Base-by-base conservation (phyloP, 2,888 invertebrate species). In the Sycophila texana region DNA sequence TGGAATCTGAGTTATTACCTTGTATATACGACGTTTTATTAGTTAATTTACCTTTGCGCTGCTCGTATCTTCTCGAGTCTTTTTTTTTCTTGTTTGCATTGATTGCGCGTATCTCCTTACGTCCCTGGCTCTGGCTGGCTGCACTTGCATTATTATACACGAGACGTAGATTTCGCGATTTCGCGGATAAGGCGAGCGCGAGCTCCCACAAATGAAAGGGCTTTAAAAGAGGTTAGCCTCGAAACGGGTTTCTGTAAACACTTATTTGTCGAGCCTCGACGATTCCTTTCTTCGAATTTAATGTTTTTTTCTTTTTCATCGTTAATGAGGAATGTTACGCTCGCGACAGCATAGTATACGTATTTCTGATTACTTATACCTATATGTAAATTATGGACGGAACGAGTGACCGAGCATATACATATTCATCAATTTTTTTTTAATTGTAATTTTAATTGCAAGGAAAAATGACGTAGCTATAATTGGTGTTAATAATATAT, bases 181-280 rank as follows among this genome's bases (percentile, higher is more conserved):
- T 7, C 30, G 51, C 51, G 16, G 16, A 51, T 51, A 20, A 7
- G 13, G 26, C 5, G 61, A 47, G n/a, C 12, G 63, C 39, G 63
- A 30, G 39, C 26, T n/a, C 16, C n/a, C 61, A n/a, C 30, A 30
- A 65, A 77, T 22, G 73, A 77, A 77, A 77, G 60, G 61, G 30
- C 68, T 26, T 57, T 51, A 22, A 73, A 77, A 68, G 73, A 68
- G 68, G 78, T 78, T 78, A 78, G 74, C 78, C 73, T 78, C 78
- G 78, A 73, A 77, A 67, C 72, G 18, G 30, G 67, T 77, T 72
- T 30, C 58, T n/a, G 22, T 18, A 57, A 47, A 26, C 26, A 67
- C 7, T 30, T 39, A 18, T 63, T 39, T 47, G 39, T 30, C 63
- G 47, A 30, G 16, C 30, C n/a, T 12, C 47, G 18, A 22, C 22